Conservation (phyloP, 2,113 vertebrate genomes). For the Hydrolagus affinis region DNA sequence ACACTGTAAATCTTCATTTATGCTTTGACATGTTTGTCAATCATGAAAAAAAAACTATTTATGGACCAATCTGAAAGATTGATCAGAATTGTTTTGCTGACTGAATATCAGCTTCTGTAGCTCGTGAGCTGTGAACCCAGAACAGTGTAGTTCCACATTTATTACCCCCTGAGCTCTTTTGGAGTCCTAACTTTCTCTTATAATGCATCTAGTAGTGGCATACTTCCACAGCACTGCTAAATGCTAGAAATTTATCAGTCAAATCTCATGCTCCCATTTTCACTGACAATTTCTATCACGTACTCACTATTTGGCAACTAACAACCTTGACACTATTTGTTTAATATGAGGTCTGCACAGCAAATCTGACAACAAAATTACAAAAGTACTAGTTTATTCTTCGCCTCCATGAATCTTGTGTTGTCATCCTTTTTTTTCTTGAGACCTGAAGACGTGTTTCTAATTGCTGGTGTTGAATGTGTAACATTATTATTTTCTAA, state of each 20-base stretch:
- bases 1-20: conserved; percentile 64
- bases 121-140: conserved; percentile 48
- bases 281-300: too few species aligned
- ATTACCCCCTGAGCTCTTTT: conserved; percentile 37
- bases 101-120: conserved; percentile 54
- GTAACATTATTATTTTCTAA: too few species aligned
- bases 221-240: not conserved
- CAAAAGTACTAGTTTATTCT: too few species aligned
- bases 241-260: too few species aligned
- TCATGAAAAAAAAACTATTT: conserved; percentile 39
- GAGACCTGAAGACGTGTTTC: too few species aligned
- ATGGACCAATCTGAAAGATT: not conserved
- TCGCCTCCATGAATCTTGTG: too few species aligned
- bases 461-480: too few species aligned
- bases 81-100: conserved; percentile 50
- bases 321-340: too few species aligned
- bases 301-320: too few species aligned
- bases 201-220: not conserved
- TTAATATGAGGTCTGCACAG: too few species aligned
- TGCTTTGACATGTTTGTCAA: conserved; percentile 58
- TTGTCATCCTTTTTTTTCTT: too few species aligned
- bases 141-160: conserved; percentile 45
- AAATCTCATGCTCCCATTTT: not conserved
- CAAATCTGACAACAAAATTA: too few species aligned
- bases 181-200: not conserved